Evolutionary conservation across 2,888 invertebrate genomes (phyloP), one percentile per base, ranked within the genome.

Genomic region (Venusia cambrica): DNA sequence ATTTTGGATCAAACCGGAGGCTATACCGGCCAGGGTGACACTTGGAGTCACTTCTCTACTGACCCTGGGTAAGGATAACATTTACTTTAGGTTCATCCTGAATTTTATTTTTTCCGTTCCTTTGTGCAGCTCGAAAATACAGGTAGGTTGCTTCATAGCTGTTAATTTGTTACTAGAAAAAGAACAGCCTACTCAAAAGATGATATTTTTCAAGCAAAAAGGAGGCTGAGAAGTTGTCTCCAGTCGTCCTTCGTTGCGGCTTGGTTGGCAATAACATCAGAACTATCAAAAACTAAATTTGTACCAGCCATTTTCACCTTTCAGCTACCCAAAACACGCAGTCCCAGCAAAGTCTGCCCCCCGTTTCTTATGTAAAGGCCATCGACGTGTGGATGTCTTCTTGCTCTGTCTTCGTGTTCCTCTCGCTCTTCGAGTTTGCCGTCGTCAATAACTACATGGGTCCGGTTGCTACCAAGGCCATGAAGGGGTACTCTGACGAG

Each of bases 331-430:
- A 97, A 87, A 96, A 96, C 73, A 96, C 96, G 0, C 96, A 96
- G 64, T 96, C 96, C 0, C 96, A 96, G 65, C 94, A 96, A 60
- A 94, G 93, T 6, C 83, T 97, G 49, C 97, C 96, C 0, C 95
- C 96, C 0, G 97, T 97, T 0, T 96, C 96, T 0, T 97, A 97
- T 73, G 95, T 97, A 0, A 97, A 97, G 77, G 96, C 96, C 0
- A 96, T 97, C 30, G 97, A 96, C 68, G 93, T 95, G 0, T 96
- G 95, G 95, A 96, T 95, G 96, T 96, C 95, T 0, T 95, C 94
- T 0, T 96, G 95, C 69, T 95, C 96, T 1, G 94, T 96, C 6
- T 96, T 96, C 73, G 96, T 96, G n/a, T 96, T 96, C 69, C 89
- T 96, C 31, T 95, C 95, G 0, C 88, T 95, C 13, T 95, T 96